phyloP scores from a whole-genome alignment of 2,888 invertebrate species.

The Chaetoderma sp. region DNA sequence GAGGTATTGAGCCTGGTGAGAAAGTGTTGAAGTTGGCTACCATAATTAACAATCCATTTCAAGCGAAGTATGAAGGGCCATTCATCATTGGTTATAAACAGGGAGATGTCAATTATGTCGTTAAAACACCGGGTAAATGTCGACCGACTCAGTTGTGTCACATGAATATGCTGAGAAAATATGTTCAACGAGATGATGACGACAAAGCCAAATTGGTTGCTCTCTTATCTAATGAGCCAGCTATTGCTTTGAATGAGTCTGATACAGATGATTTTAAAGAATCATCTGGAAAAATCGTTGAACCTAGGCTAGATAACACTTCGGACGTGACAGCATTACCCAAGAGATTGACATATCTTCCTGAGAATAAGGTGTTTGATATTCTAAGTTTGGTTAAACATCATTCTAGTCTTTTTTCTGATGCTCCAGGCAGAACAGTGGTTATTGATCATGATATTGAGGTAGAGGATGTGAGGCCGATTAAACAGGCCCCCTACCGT shows the following conservation, averaged over 20 bases:
- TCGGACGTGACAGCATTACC: too few relatives aligned
- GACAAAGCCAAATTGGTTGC: too few relatives aligned
- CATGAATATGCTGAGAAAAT: constrained; percentile 34
- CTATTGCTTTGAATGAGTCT: too few relatives aligned
- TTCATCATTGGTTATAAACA: neutral
- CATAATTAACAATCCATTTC: neutral
- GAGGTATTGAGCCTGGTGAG: constrained; percentile 34
- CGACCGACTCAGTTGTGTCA: constrained; percentile 30
- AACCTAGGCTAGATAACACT: too few relatives aligned
- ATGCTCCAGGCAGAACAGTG: neutral
- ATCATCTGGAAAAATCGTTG: too few relatives aligned
- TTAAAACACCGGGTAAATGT: constrained; percentile 30
- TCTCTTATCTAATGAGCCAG: too few relatives aligned
- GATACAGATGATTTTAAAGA: too few relatives aligned
- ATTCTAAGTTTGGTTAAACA: constrained; percentile 1
- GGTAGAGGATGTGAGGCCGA: neutral
- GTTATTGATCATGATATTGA: neutral
- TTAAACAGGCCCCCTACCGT: neutral
- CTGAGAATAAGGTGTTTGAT: too few relatives aligned
- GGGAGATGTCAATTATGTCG: constrained; percentile 12
- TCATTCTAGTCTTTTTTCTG: neutral
- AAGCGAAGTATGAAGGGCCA: constrained; percentile 16
- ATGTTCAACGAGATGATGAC: constrained; percentile 26
- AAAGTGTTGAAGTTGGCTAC: constrained; percentile 29
- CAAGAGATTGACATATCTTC: too few relatives aligned